Conservation (phyloP, 2,888 invertebrate genomes). For the Tethea ocularis region DNA sequence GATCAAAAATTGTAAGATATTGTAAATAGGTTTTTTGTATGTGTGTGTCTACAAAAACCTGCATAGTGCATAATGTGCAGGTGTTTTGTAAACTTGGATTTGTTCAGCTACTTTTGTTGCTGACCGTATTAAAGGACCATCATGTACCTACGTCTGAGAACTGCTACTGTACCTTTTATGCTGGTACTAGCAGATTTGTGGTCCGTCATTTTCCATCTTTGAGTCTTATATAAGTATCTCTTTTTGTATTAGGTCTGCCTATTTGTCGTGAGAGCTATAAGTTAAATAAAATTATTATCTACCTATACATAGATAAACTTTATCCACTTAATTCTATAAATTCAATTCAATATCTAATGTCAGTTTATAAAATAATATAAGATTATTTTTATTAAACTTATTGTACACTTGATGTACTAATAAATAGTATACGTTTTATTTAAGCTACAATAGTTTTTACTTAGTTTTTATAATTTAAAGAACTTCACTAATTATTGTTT, state of each 20-base stretch:
- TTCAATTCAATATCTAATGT: not conserved
- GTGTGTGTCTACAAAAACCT: too few relatives aligned
- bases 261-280: not conserved
- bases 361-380: not conserved
- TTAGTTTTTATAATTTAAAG: too few relatives aligned
- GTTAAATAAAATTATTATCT: conserved; percentile 1
- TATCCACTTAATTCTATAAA: not conserved
- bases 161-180: too few relatives aligned
- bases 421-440: not conserved
- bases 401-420: not conserved
- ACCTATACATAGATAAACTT: not conserved
- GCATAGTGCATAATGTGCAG: too few relatives aligned
- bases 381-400: not conserved
- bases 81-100: too few relatives aligned
- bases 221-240: not conserved
- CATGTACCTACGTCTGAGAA: too few relatives aligned
- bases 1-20: too few relatives aligned
- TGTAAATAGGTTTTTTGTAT: too few relatives aligned
- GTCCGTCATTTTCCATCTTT: not conserved
- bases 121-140: too few relatives aligned
- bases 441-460: too few relatives aligned
- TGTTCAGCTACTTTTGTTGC: too few relatives aligned
- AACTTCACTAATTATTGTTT: too few relatives aligned
- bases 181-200: not conserved
- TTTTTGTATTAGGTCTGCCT: not conserved